A percentile compares a stretch with the other conserved stretches of the same genome.
Evolutionary conservation across 2,113 vertebrate species (phyloP).

Genomic region (Harpagus bidentatus): DNA sequence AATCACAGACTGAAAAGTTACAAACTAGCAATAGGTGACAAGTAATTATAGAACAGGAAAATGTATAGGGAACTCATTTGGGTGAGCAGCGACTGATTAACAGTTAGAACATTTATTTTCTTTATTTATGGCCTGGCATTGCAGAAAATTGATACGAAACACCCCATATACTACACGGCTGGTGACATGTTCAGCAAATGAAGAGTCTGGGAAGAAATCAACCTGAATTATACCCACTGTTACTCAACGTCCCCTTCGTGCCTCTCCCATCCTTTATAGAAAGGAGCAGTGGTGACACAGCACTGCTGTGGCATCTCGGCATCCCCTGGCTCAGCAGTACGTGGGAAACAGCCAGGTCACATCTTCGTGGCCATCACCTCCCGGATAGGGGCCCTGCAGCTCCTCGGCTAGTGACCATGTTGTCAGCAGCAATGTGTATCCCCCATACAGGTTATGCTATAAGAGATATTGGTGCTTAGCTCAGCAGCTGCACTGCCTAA

Average conservation of each 20-base stretch:
- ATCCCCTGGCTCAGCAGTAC: background rate
- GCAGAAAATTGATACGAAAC: constrained; percentile 23
- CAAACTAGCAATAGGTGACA: constrained; percentile 52
- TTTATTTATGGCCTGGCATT: constrained; percentile 60
- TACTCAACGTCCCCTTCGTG: background rate
- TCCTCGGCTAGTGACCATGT: accelerated
- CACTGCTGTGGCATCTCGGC: accelerated
- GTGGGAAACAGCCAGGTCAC: background rate
- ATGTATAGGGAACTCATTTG: constrained; percentile 38
- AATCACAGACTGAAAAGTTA: constrained; percentile 31
- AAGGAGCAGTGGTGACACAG: background rate
- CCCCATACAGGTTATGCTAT: accelerated
- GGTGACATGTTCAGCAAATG: constrained; percentile 29
- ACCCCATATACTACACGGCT: constrained; percentile 8
- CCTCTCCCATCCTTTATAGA: background rate
- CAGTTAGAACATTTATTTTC: constrained; percentile 36
- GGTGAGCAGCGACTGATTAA: constrained; percentile 59
- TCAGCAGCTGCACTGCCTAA: accelerated
- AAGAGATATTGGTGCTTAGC: background rate
- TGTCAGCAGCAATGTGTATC: accelerated
- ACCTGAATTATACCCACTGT: constrained; percentile 16
- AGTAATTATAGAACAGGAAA: constrained; percentile 62
- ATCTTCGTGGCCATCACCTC: accelerated
- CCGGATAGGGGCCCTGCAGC: accelerated
- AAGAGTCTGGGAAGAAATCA: constrained; percentile 46